A percentile compares a stretch with the other conserved stretches of the same genome.
Evolutionary conservation across 2,888 invertebrate species (phyloP).

Genomic region (Bembecia ichneumoniformis): DNA sequence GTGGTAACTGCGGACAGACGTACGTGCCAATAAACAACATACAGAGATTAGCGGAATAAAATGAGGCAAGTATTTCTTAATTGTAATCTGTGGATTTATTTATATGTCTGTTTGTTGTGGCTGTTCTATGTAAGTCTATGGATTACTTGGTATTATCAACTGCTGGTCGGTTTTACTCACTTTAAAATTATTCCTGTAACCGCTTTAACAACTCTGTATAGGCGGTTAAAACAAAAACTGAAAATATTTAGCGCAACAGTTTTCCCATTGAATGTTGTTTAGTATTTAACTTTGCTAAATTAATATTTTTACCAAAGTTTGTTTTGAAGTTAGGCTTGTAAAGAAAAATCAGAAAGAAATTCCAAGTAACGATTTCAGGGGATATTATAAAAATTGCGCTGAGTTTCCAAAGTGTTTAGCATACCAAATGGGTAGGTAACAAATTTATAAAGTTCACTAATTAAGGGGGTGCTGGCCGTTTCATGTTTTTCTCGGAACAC

Average conservation of each 20-base stretch:
- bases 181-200: no score
- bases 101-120: no score
- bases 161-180: no score
- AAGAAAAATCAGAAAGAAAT: not conserved
- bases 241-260: not conserved
- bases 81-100: no score
- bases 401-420: constrained; percentile 46
- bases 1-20: no score
- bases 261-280: not conserved
- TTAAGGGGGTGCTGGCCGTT: constrained; percentile 50
- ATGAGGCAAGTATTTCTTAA: not conserved
- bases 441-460: constrained; percentile 65
- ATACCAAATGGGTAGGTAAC: constrained; percentile 66
- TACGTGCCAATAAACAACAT: no score
- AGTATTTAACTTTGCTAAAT: not conserved
- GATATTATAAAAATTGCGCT: constrained; percentile 29
- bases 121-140: no score
- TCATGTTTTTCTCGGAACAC: constrained; percentile 52
- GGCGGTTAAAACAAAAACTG: no score
- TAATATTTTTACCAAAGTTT: not conserved
- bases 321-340: not conserved
- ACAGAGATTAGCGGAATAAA: no score
- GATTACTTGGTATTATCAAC: no score
- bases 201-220: no score
- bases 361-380: constrained; percentile 4